These are phyloP conservation scores for Peromyscus attwateri DNA, from an alignment of 2,797 vertebrate species.

Conservation along the genomic window DNA sequence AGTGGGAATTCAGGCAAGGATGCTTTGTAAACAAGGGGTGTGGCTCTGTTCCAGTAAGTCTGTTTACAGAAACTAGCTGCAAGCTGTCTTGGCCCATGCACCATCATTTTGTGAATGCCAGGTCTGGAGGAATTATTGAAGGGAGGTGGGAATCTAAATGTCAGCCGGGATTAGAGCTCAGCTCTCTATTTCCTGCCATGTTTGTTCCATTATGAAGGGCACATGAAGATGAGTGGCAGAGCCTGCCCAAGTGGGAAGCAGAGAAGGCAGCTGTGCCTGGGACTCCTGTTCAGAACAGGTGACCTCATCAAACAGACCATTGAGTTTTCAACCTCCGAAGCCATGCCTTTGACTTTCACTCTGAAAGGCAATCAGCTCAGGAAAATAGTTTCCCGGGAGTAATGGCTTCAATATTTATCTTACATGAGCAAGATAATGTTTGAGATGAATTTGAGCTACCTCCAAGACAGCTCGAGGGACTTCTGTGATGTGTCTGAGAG, in stretches of 20 bases:
- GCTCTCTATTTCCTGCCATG: neutral
- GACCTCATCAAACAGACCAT: neutral
- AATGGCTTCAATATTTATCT: constrained; percentile 73
- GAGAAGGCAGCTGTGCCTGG: fast-evolving
- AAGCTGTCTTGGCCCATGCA: neutral
- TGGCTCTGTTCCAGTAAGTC: neutral
- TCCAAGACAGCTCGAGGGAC: constrained; percentile 56
- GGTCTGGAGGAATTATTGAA: neutral
- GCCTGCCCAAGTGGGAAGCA: fast-evolving
- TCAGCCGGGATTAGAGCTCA: neutral
- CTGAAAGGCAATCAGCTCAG: constrained; percentile 61
- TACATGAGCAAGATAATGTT: constrained; percentile 54
- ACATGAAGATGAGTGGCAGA: neutral
- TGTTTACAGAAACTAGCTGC: constrained; percentile 22
- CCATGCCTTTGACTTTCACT: neutral
- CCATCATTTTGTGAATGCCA: neutral
- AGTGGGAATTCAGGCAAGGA: neutral
- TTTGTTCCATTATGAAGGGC: neutral
- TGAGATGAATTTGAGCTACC: constrained; percentile 69
- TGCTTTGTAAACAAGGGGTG: neutral
- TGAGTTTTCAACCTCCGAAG: neutral
- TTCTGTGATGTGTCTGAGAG: constrained; percentile 63
- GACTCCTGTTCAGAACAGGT: neutral
- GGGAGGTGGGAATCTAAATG: neutral
- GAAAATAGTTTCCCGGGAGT: constrained; percentile 63